A percentile compares a stretch with the other conserved stretches of the same genome.
Evolutionary conservation across 92 coral and sea anemone genomes (phyloP).

Genomic region (Epizoanthus fatuus): DNA sequence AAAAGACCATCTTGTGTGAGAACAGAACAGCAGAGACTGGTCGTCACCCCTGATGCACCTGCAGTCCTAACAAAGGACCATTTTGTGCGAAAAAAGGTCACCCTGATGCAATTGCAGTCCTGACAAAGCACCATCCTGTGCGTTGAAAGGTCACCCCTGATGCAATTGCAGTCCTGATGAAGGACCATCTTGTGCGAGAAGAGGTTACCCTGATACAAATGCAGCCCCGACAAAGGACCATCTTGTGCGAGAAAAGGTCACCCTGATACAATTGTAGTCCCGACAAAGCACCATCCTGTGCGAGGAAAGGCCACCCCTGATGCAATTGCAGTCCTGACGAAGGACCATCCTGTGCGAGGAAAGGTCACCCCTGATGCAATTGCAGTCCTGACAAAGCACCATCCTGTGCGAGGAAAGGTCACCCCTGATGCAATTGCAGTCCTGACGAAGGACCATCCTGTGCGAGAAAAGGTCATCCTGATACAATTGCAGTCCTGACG

Average conservation of each 20-base stretch:
- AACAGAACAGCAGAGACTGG: too few relatives aligned
- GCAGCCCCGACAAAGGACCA: too few relatives aligned
- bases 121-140: slow-evolving; percentile 21
- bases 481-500: neutral
- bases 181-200: neutral
- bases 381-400: too few relatives aligned
- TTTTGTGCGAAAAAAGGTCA: too few relatives aligned
- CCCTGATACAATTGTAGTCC: neutral
- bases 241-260: too few relatives aligned
- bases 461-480: neutral
- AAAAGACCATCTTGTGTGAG: too few relatives aligned
- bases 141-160: neutral
- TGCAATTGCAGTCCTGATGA: neutral
- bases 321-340: neutral
- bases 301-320: neutral
- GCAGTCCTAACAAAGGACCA: too few relatives aligned
- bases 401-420: too few relatives aligned
- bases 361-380: neutral
- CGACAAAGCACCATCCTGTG: slow-evolving; percentile 20
- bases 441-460: slow-evolving; percentile 23
- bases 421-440: neutral
- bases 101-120: neutral
- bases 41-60: too few relatives aligned
- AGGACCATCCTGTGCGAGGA: neutral
- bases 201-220: neutral